phyloP scores from a whole-genome alignment of 2,797 vertebrate genomes.

The Danio jaintianensis region DNA sequence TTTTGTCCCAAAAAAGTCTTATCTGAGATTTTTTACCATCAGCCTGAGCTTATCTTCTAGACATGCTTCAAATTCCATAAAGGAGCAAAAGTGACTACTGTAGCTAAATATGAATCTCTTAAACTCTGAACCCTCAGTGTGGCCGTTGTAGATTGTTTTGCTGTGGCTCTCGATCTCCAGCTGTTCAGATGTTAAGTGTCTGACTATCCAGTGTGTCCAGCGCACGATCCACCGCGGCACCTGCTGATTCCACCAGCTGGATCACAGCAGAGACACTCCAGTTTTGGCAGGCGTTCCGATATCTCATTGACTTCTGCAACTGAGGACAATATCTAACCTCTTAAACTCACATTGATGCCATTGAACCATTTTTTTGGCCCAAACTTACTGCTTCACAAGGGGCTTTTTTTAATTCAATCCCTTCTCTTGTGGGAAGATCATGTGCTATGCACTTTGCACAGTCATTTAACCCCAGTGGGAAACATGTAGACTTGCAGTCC shows the following conservation, averaged over 20 bases:
- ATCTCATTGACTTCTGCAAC: slow-evolving; percentile 6
- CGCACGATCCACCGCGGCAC: slow-evolving; percentile 35
- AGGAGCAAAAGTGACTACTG: slow-evolving; percentile 43
- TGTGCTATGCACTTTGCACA: slow-evolving; percentile 38
- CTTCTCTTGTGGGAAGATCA: slow-evolving; percentile 43
- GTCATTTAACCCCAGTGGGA: slow-evolving; percentile 43
- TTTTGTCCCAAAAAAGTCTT: slow-evolving; percentile 38
- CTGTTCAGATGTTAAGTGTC: slow-evolving; percentile 58
- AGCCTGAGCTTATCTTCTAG: slow-evolving; percentile 39
- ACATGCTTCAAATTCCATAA: slow-evolving; percentile 43
- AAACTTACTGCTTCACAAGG: slow-evolving; percentile 35
- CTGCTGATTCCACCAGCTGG: slow-evolving; percentile 57
- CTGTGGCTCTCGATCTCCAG: slow-evolving; percentile 40
- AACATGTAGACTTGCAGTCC: slow-evolving; percentile 47
- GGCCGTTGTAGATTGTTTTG: slow-evolving; percentile 33
- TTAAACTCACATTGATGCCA: slow-evolving; percentile 20
- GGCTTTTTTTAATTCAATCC: slow-evolving; percentile 29
- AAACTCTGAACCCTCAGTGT: slow-evolving; percentile 31
- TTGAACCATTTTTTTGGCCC: slow-evolving; percentile 19
- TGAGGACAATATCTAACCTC: slow-evolving; percentile 39
- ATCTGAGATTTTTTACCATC: slow-evolving; percentile 41
- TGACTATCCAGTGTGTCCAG: slow-evolving; percentile 29
- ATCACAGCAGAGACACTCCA: slow-evolving; percentile 20
- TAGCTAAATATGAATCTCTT: slow-evolving; percentile 43
- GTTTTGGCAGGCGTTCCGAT: slow-evolving; percentile 44